Evolutionary conservation across 2,797 vertebrate species (phyloP), one percentile per base, ranked within the genome.

Genomic region (Oceanodroma leucorhoa): DNA sequence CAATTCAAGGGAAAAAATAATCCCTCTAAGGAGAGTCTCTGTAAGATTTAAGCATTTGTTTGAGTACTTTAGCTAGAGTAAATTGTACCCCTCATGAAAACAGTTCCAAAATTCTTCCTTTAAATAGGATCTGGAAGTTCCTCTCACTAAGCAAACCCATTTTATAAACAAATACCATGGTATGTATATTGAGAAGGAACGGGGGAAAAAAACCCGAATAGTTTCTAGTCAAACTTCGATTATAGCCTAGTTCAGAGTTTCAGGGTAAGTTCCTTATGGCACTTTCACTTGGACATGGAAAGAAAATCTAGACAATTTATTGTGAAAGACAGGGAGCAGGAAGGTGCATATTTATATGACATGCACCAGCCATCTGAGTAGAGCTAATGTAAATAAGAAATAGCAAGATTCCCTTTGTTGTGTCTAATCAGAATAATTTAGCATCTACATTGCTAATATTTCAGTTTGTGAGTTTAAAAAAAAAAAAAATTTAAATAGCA

Each of bases 141-240:
- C 9, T 61, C 4, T 80, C 23, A 57, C 14, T 51, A 57, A 66
- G 11, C 5, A 66, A 62, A 38, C 3, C 1, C 2, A 18, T 55
- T 76, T 71, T 43, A 45, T 60, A 46, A 83, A 34, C 4, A 61
- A 55, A 51, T 50, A 32, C 22, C 5, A 10, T 41, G 60, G 11
- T 27, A 30, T 61, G 14, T 12, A 15, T 40, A 51, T 21, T 51
- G 51, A 64, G 43, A 78, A 72, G 34, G 15, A 87, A 48, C 0
- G 1, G 15, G 22, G 11, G 2, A 36, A 65, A 50, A 69, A 45
- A 14, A 0, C 0, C 12, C 32, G 17, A n/a, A 17, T 16, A 45
- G 27, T 54, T 67, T 82, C 12, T 26, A 41, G 26, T 29, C 26
- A 53, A 73, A 38, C 14, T 50, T 53, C 1, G 1, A 26, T 41